Percentiles rank a stretch among this genome's conserved stretches.
Conservation (phyloP, 2,797 vertebrate genomes). For the Ficedula albicollis region DNA sequence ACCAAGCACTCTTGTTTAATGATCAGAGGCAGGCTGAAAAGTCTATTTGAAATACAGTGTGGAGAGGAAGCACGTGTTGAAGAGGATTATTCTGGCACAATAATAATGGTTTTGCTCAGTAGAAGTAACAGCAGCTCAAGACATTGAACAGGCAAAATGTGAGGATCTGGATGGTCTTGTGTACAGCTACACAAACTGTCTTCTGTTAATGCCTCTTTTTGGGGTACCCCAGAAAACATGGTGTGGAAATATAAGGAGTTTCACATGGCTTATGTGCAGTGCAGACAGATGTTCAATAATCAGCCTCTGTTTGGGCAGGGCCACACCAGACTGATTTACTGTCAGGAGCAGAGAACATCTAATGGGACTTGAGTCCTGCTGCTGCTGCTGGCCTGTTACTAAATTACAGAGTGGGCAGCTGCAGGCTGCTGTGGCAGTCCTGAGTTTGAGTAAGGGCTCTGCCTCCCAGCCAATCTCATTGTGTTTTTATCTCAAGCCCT, state of each 20-base stretch:
- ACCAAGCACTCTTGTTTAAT: neutral
- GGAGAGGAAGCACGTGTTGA: neutral
- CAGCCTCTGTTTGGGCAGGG: neutral
- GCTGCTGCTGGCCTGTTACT: neutral
- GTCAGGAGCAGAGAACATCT: neutral
- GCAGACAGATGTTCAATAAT: neutral
- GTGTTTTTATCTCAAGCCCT: neutral
- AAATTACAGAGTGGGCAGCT: neutral
- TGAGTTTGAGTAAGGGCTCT: neutral
- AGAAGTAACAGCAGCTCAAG: neutral
- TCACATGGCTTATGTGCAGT: neutral
- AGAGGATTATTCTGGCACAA: neutral
- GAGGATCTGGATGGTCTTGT: neutral
- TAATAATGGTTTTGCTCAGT: neutral
- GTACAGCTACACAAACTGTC: neutral
- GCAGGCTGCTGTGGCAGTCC: neutral
- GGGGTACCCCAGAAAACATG: neutral
- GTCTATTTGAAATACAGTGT: neutral
- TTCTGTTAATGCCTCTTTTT: neutral
- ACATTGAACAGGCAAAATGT: neutral
- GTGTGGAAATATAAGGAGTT: neutral
- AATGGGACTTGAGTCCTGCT: neutral
- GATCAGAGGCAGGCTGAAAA: slow-evolving; percentile 27
- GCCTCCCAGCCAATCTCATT: neutral
- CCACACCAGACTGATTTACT: neutral